Evolutionary conservation across 2,797 vertebrate genomes (phyloP).

Genomic region (Zalophus californianus): DNA sequence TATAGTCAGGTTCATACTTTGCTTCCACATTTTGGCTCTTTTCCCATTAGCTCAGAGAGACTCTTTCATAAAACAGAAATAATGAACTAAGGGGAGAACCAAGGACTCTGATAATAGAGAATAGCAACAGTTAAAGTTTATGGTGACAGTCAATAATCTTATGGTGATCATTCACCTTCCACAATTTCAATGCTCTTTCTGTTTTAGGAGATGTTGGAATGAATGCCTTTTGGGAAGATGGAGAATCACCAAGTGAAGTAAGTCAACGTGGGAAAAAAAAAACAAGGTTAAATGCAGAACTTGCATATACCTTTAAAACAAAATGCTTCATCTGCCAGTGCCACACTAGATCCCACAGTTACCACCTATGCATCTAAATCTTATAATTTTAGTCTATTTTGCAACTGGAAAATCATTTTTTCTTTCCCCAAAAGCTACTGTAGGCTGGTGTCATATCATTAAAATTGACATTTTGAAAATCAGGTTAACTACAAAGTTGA

Average conservation of each 20-base stretch:
- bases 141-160: not conserved
- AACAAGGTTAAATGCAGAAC: not conserved
- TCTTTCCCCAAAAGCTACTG: not conserved
- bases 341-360: not conserved
- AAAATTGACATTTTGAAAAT: slow-evolving; percentile 57
- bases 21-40: not conserved
- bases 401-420: not conserved
- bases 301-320: not conserved
- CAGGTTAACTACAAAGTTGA: not conserved
- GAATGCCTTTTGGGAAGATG: not conserved
- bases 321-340: not conserved
- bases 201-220: not conserved
- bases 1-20: not conserved
- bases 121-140: not conserved
- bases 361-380: not conserved
- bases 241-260: not conserved
- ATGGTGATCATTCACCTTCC: not conserved
- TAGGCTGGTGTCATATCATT: not conserved
- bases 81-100: not conserved
- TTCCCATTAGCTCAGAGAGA: not conserved
- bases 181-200: not conserved
- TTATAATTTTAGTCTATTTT: slow-evolving; percentile 33
- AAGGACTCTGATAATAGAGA: not conserved
- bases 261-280: not conserved
- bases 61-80: not conserved